These are phyloP conservation scores for Dendrophyllia cribrosa DNA, from an alignment of 64 coral and sea anemone genomes.

Conservation along the genomic window DNA sequence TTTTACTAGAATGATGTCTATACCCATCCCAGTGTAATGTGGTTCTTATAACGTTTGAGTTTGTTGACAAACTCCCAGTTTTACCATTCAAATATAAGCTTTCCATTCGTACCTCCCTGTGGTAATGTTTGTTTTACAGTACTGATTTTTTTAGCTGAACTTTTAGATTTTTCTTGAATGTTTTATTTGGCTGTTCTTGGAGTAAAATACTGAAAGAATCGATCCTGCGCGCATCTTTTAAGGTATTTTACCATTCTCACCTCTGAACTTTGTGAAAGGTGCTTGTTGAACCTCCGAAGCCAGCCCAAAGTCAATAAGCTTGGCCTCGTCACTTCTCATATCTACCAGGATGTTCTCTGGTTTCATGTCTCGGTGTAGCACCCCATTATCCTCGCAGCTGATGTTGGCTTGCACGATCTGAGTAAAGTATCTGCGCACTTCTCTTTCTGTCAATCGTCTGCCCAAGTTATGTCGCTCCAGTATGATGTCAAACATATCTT, in stretches of 20 bases:
- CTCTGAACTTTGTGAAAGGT: neutral
- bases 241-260: neutral
- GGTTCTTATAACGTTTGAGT: too few species aligned
- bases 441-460: neutral
- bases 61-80: too few species aligned
- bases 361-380: conserved; percentile 7
- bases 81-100: too few species aligned
- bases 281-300: neutral
- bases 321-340: neutral
- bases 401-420: conserved; percentile 32
- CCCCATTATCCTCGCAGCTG: conserved; percentile 25
- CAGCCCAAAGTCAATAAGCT: conserved; percentile 32
- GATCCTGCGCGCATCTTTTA: too few species aligned
- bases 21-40: too few species aligned
- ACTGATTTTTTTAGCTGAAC: too few species aligned
- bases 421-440: neutral
- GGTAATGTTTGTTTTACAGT: too few species aligned
- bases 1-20: too few species aligned
- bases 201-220: too few species aligned
- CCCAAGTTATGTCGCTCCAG: neutral
- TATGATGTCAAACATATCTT: conserved; percentile 24
- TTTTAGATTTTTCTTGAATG: too few species aligned
- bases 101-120: too few species aligned
- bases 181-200: too few species aligned
- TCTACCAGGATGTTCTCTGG: conserved; percentile 19